Base-by-base conservation (phyloP, 2,888 invertebrate genomes). In the Tipula lateralis region DNA sequence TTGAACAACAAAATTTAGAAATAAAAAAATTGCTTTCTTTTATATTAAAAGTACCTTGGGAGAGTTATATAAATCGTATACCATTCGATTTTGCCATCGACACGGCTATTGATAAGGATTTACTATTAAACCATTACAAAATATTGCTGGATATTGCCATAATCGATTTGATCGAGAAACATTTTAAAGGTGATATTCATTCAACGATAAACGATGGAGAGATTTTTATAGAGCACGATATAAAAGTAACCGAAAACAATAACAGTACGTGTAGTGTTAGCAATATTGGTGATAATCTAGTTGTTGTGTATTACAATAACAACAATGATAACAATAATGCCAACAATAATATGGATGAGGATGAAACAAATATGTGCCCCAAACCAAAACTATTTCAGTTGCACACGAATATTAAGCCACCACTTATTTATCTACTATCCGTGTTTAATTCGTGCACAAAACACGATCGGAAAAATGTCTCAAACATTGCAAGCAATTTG, bases 41-140 rank as follows among this genome's bases (percentile, higher is more conserved):
- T 82, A 82, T 82, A 82, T 82, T 82, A 82, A 82, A 82, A 82
- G 82, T 82, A 30, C 82, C 82, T 16, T 82, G 82, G 82, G 82
- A 82, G 82, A 82, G n/a, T 82, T 82, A 82, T 30, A n/a, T 30
- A 6, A 32, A 82, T 30, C 82, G 29, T 30, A 9, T 82, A 30
- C 82, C 82, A 32, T 30, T 82, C 30, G 82, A 82, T 30, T 30
- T 32, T 2, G 16, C 12, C 16, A 29, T 1, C 3, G 81, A 82
- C 0, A 29, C 13, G 5, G 13, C 82, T 7, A 19, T 82, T 16
- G 32, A 82, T 9, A 13, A 1, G 5, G 82, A 82, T 16, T 82
- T 30, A 30, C 32, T 29, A 16, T n/a, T 30, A 5, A 82, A 5
- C 1, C 82, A 32, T 30, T 82, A 82, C 5, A 82, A n/a, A 30